A percentile compares a stretch with the other conserved stretches of the same genome.
phyloP scores from a whole-genome alignment of 2,113 vertebrate species.

The Tamias sibiricus region DNA sequence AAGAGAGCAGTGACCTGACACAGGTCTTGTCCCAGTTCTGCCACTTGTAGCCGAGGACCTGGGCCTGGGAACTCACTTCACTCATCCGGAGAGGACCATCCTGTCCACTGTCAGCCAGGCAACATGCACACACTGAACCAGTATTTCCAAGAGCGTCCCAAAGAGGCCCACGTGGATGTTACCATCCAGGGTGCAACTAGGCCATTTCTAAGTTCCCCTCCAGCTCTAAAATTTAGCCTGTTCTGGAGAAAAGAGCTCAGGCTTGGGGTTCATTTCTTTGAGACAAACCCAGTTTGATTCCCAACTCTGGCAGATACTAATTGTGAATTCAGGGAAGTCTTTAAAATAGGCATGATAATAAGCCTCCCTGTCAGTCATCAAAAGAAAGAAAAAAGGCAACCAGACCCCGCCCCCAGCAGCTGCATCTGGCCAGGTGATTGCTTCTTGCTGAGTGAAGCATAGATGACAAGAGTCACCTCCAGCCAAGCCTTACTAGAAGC shows the following conservation, averaged over 20 bases:
- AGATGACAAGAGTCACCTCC: not conserved
- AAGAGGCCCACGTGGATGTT: not conserved
- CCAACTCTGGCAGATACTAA: not conserved
- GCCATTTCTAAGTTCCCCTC: not conserved
- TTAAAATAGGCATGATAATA: not conserved
- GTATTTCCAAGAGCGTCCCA: rapidly evolving
- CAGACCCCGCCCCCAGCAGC: not conserved
- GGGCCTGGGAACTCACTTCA: not conserved
- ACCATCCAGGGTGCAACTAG: not conserved
- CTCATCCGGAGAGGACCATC: not conserved
- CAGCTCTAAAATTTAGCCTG: not conserved
- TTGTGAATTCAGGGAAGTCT: not conserved
- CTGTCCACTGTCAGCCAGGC: too few species aligned
- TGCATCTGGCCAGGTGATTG: not conserved
- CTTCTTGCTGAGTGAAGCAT: not conserved
- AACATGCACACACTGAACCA: rapidly evolving
- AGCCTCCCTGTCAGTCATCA: not conserved
- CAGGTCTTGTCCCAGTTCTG: not conserved
- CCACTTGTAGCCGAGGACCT: not conserved
- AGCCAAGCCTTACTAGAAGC: not conserved
- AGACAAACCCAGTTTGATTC: not conserved
- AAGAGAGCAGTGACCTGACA: not conserved
- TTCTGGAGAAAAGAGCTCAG: not conserved
- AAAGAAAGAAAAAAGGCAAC: not conserved
- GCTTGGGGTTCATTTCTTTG: not conserved